A percentile compares a stretch with the other conserved stretches of the same genome.
These are phyloP conservation scores for Crossaster papposus DNA, from an alignment of 53 echinoderm and acorn worm genomes.

Conservation along the genomic window DNA sequence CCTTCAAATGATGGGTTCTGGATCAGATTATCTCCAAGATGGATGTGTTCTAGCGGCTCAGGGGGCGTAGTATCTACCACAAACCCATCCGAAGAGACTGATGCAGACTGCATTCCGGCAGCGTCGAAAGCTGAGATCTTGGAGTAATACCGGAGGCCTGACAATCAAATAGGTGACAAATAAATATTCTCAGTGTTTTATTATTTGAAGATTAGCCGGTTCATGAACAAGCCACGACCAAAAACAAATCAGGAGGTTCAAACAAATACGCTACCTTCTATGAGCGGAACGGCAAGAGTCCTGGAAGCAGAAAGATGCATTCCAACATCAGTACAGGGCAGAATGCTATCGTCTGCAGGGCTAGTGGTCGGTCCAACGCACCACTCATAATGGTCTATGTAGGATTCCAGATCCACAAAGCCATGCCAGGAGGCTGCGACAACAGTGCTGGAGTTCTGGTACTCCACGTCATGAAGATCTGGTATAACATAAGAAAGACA, in stretches of 20 bases:
- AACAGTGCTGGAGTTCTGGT: slow-evolving; percentile 33
- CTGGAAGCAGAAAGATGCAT: slow-evolving; percentile 30
- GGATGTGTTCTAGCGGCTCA: not conserved
- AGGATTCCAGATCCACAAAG: slow-evolving; percentile 68
- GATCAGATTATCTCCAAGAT: slow-evolving; percentile 40
- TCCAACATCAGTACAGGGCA: slow-evolving; percentile 50
- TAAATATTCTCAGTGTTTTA: too few species aligned
- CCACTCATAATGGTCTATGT: slow-evolving; percentile 46
- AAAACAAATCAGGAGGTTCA: too few species aligned
- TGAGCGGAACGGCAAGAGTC: not conserved
- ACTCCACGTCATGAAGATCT: slow-evolving; percentile 63
- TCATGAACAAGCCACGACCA: too few species aligned
- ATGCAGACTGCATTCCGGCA: slow-evolving; percentile 44
- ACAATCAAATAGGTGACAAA: not conserved
- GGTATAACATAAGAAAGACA: not conserved
- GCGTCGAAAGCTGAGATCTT: slow-evolving; percentile 58
- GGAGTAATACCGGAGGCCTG: slow-evolving; percentile 51
- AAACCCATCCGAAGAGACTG: slow-evolving; percentile 51
- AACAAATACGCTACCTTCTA: slow-evolving; percentile 47
- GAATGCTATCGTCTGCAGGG: slow-evolving; percentile 29
- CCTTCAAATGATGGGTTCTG: slow-evolving; percentile 64
- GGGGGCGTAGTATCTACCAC: slow-evolving; percentile 58
- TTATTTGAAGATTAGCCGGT: too few species aligned
- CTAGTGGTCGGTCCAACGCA: slow-evolving; percentile 56
- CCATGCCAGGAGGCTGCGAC: slow-evolving; percentile 70